Evolutionary conservation across 2,888 invertebrate species (phyloP), one percentile per base, ranked within the genome.

Genomic region (Hylaea fasciaria): DNA sequence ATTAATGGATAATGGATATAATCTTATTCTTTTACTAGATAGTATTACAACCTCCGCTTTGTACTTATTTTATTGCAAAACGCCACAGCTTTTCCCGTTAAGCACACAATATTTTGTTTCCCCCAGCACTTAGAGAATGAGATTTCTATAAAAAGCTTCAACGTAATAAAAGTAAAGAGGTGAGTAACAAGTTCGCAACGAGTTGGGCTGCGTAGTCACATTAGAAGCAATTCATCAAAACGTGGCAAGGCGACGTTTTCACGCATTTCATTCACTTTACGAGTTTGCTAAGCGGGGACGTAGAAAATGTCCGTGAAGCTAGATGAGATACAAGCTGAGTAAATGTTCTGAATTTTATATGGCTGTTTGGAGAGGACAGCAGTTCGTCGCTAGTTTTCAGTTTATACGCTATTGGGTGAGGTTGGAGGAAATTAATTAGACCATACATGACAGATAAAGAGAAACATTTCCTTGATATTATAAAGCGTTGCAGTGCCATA

Each of bases 161-260:
- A 62, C 58, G 40, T 60, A 63, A 62, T 65, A 66, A 61, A 65
- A 60, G 49, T 51, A 51, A 62, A 68, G 64, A 62, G 63, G 58
- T 52, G 59, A 58, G 62, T 57, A 56, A 50, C 53, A 64, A 64
- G 67, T 68, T 65, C 28, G 51, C 37, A 53, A 51, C 41, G 62
- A 57, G 66, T 68, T 62, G 13, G 70, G 73, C 70, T 69, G 70
- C 73, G 71, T 69, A 82, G 77, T 81, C 79, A 72, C 82, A 80
- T 86, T 86, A 85, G 75, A 63, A 78, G 82, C 82, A 85, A 86
- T 87, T 86, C 86, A 86, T 86, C 87, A 87, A 80, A 81, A 77
- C 70, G 72, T 64, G 66, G 55, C 70, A 80, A 79, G 74, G 82
- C 77, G 72, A 64, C 78, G 75, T 79, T 83, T 82, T 78, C 80